Conservation (phyloP, 2,888 invertebrate species). For the Lampropteryx suffumata region DNA sequence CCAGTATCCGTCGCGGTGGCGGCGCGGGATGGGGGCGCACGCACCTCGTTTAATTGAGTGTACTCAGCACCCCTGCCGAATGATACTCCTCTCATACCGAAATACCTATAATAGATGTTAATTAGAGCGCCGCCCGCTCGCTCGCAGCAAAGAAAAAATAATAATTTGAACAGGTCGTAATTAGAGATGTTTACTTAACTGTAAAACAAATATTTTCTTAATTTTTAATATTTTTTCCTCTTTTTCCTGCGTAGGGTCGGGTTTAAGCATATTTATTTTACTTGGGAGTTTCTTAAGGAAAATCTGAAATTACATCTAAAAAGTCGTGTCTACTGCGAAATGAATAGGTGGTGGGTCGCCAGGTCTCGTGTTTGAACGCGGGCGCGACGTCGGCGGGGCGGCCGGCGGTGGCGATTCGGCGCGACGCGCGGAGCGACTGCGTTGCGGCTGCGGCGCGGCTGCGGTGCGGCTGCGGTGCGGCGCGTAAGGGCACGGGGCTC, state of each 20-base stretch:
- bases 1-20: constrained; percentile 9
- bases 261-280: constrained; percentile 81
- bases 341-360: constrained; percentile 22
- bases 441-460: constrained; percentile 34
- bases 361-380: constrained; percentile 17
- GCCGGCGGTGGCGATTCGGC: constrained; percentile 14
- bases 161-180: constrained; percentile 82
- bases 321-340: constrained; percentile 43
- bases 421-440: constrained; percentile 31
- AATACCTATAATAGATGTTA: constrained; percentile 82
- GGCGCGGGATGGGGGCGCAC: constrained; percentile 38
- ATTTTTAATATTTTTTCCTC: constrained; percentile 78
- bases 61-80: constrained; percentile 78
- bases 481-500: constrained; percentile 36
- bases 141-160: constrained; percentile 72
- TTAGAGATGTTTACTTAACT: constrained; percentile 82
- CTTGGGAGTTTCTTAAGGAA: constrained; percentile 64
- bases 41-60: constrained; percentile 77
- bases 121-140: constrained; percentile 71
- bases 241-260: constrained; percentile 65
- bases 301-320: constrained; percentile 74
- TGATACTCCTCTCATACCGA: constrained; percentile 77
- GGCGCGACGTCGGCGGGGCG: constrained; percentile 16
- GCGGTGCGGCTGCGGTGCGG: constrained; percentile 38
- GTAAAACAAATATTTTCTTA: constrained; percentile 81